These are phyloP conservation scores for Gryon sp. DNA, from an alignment of 1,140 invertebrate genomes.

Conservation along the genomic window DNA sequence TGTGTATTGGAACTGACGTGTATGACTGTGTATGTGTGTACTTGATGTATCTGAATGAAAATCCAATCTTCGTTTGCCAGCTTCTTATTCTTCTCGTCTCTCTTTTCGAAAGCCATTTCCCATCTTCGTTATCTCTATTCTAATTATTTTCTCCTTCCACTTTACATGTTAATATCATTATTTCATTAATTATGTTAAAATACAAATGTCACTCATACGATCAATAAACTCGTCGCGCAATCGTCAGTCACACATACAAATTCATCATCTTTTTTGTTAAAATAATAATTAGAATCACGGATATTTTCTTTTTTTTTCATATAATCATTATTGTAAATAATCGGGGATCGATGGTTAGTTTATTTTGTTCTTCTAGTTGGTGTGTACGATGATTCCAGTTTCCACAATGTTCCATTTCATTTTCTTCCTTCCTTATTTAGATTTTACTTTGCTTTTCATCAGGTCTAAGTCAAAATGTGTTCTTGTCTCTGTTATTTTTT, in stretches of 20 bases:
- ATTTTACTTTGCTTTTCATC: slow-evolving; percentile 3
- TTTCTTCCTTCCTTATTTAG: slow-evolving; percentile 13
- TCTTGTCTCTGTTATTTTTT: background rate
- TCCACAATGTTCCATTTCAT: slow-evolving; percentile 6
- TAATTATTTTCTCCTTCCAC: slow-evolving; percentile 69
- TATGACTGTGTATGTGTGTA: too few relatives aligned
- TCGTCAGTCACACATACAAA: slow-evolving; percentile 75
- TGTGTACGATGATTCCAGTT: slow-evolving; percentile 54
- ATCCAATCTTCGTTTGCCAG: too few relatives aligned
- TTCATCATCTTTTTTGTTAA: slow-evolving; percentile 76
- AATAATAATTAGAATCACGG: slow-evolving; percentile 78
- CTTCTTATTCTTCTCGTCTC: slow-evolving; percentile 1
- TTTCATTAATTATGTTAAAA: slow-evolving; percentile 78
- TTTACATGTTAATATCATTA: slow-evolving; percentile 79
- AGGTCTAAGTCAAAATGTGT: slow-evolving; percentile 38
- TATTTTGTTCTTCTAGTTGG: slow-evolving; percentile 77
- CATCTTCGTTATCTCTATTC: slow-evolving; percentile 70
- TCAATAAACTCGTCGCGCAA: slow-evolving; percentile 71
- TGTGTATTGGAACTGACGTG: too few relatives aligned
- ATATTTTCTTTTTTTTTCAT: too few relatives aligned
- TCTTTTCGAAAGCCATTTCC: slow-evolving; percentile 34
- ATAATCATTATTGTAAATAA: slow-evolving; percentile 78
- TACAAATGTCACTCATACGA: slow-evolving; percentile 79
- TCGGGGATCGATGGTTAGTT: slow-evolving; percentile 75
- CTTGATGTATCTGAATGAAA: too few relatives aligned